These are phyloP conservation scores for Mesodorylaimus sp. DNA, from an alignment of 2,888 invertebrate genomes.

Conservation along the genomic window DNA sequence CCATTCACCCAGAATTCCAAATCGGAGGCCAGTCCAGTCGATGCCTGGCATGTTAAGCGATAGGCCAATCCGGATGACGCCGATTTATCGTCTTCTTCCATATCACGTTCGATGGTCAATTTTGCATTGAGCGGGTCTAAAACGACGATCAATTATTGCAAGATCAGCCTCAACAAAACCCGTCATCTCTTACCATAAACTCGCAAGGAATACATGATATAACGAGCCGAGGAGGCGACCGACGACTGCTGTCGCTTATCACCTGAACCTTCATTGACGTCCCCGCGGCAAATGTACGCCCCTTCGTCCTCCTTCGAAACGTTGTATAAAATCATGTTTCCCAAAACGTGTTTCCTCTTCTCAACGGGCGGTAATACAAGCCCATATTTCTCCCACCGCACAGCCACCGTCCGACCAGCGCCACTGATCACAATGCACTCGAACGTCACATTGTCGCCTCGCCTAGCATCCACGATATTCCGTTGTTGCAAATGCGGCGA, in stretches of 20 bases:
- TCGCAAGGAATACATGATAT: background rate
- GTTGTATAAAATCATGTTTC: background rate
- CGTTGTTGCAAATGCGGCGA: no score
- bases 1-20: background rate
- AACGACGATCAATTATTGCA: no score
- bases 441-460: constrained; percentile 3
- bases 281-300: background rate
- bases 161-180: no score
- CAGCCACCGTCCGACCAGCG: background rate
- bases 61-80: background rate
- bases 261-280: background rate
- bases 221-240: no score
- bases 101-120: background rate
- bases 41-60: background rate
- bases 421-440: background rate
- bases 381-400: constrained; percentile 5
- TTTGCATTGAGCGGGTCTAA: background rate
- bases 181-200: constrained; percentile 3
- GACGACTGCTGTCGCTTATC: background rate
- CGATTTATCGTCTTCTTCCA: background rate
- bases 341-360: background rate
- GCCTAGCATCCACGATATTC: background rate
- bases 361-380: background rate
- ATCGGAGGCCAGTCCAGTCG: background rate
- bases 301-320: constrained; percentile 3